Evolutionary conservation across 1,140 invertebrate genomes (phyloP).

Genomic region (Mactra quadrangularis): DNA sequence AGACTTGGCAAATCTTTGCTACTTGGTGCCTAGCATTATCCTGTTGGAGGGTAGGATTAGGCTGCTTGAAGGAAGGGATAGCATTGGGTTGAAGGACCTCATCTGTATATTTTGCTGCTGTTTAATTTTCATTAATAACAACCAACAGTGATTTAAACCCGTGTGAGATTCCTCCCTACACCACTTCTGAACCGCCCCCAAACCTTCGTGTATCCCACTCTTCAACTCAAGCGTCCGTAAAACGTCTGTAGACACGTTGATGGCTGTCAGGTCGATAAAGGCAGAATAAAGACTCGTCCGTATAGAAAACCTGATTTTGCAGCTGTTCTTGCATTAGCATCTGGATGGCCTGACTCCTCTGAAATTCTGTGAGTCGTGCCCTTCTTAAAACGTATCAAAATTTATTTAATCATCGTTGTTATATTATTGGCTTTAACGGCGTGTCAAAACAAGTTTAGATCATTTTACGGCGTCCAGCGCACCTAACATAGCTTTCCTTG

Average conservation of each 20-base stretch:
- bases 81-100: not conserved
- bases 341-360: not conserved
- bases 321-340: constrained; percentile 10
- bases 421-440: no score
- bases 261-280: no score
- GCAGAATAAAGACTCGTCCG: no score
- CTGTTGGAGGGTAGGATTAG: not conserved
- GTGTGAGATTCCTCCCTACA: constrained; percentile 8
- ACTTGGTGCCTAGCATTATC: not conserved
- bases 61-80: not conserved
- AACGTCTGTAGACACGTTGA: constrained; percentile 4
- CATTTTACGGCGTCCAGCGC: no score
- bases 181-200: constrained; percentile 14
- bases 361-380: no score
- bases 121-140: not conserved
- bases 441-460: no score
- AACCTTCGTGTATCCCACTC: constrained; percentile 1
- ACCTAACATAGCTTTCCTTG: no score
- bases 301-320: constrained; percentile 16
- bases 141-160: constrained; percentile 11
- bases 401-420: no score
- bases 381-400: no score
- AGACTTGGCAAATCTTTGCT: not conserved
- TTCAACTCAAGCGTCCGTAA: not conserved
- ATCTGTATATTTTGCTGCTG: constrained; percentile 2